Evolutionary conservation across 2,888 invertebrate species (phyloP), one percentile per base, ranked within the genome.

Genomic region (Caenorhabditis plicata): DNA sequence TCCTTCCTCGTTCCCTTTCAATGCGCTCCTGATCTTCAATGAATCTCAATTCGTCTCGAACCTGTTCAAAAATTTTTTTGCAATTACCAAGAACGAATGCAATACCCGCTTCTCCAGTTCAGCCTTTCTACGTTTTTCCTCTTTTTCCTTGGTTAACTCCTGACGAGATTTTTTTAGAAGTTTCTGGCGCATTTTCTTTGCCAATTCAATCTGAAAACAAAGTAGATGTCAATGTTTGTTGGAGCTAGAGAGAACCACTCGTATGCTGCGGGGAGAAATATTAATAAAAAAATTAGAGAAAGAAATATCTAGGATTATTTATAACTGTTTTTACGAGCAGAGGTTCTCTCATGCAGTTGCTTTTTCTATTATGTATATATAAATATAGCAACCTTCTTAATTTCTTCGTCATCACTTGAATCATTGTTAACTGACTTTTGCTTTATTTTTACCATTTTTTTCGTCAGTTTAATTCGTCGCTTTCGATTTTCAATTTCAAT

Each of bases 401-500:
- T 65, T 20, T 63, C 67, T 25, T 72, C 68, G 20, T 65, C 58
- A 22, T 52, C 43, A 26, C 53, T 55, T 31, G 51, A 60, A 26
- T 51, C 56, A 17, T 40, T 31, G 0, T 27, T n/a, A 3, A 27
- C 32, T 20, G 40, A 17, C 29, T 31, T 41, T 17, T 44, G 22
- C 46, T 57, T 51, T 29, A 61, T 49, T 48, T 67, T 70, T 9
- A 73, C 54, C 60, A 70, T 50, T 20, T 64, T 60, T 39, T 78
- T 76, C 2, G 77, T 78, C 39, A 63, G 46, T 15, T 62, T 64
- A 36, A 78, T 68, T 29, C 75, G 54, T 22, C 75, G 52, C 46
- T 78, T 78, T 13, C 77, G 55, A 43, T 78, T 78, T 45, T 75
- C 76, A 22, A 78, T 76, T 43, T 78, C 75, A 20, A 68, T 63